Evolutionary conservation across 2,797 vertebrate species (phyloP).

Genomic region (Hirundo rustica): DNA sequence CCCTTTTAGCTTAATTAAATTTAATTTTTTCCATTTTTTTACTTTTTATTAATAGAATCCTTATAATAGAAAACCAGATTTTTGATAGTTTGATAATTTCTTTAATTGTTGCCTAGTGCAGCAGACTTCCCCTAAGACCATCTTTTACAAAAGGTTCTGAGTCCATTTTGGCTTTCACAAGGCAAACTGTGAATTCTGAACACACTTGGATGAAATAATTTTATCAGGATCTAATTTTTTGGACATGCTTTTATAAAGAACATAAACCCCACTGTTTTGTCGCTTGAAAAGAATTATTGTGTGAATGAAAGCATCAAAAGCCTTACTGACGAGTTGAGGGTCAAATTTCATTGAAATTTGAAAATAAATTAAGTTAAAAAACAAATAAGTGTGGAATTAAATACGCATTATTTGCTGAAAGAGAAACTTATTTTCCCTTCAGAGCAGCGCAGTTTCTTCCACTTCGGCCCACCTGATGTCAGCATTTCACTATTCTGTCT

Average conservation of each 20-base stretch:
- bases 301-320: background rate
- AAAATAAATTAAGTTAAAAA: background rate
- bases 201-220: background rate
- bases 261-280: background rate
- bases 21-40: background rate
- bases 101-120: background rate
- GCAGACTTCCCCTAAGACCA: background rate
- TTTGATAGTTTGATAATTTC: background rate
- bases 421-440: background rate
- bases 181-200: background rate
- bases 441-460: background rate
- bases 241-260: background rate
- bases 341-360: background rate
- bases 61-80: background rate
- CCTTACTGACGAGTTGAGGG: background rate
- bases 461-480: slow-evolving; percentile 56
- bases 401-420: background rate
- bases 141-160: background rate
- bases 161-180: background rate
- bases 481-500: slow-evolving; percentile 21
- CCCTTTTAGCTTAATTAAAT: background rate
- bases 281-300: background rate
- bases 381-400: background rate
- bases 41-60: background rate
- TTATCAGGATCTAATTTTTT: background rate